Conservation (phyloP, 2,888 invertebrate genomes). For the Pandemis cinnamomeana region DNA sequence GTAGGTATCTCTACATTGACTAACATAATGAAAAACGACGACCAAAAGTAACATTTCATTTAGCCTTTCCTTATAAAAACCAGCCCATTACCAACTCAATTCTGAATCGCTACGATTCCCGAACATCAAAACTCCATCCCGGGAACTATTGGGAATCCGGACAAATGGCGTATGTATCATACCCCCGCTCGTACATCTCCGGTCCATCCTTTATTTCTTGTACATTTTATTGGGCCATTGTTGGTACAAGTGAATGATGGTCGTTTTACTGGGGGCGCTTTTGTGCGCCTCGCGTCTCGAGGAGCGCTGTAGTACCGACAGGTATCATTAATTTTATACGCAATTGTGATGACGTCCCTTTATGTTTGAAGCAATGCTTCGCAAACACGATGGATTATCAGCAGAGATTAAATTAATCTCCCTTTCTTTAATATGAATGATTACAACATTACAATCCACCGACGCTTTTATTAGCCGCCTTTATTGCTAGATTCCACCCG, state of each 20-base stretch:
- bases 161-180: conserved; percentile 52
- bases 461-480: conserved; percentile 29
- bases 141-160: conserved; percentile 44
- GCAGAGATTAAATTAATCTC: conserved; percentile 50
- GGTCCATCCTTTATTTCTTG: conserved; percentile 51
- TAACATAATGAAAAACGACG: too few species aligned
- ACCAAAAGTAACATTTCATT: too few species aligned
- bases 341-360: conserved; percentile 47
- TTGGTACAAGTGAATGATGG: conserved; percentile 66
- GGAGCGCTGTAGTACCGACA: conserved; percentile 65
- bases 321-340: conserved; percentile 69
- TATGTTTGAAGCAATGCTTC: conserved; percentile 43
- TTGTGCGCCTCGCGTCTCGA: conserved; percentile 56
- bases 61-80: neutral
- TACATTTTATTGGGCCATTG: conserved; percentile 73
- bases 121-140: conserved; percentile 1
- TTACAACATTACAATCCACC: conserved; percentile 25
- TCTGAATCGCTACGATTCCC: neutral
- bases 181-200: conserved; percentile 27
- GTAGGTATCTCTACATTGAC: too few species aligned
- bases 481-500: conserved; percentile 15
- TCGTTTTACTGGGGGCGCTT: conserved; percentile 51
- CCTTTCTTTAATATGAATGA: conserved; percentile 44
- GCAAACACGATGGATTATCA: conserved; percentile 48
- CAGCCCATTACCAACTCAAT: neutral